Evolutionary conservation across 2,888 invertebrate genomes (phyloP).

Genomic region (Caenorhabditis macrosperma): DNA sequence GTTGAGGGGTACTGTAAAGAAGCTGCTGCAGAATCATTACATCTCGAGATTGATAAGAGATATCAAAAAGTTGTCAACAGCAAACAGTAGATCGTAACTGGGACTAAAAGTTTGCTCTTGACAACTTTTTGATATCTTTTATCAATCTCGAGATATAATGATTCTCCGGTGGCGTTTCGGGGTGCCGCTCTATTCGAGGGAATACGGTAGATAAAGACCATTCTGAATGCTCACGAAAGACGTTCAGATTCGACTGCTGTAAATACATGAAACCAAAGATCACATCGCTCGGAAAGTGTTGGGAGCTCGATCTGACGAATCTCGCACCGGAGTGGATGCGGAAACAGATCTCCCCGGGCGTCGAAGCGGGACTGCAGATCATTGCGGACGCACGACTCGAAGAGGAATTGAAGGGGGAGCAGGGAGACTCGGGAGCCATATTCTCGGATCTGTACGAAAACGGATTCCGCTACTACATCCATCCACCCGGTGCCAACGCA

Average conservation of each 20-base stretch:
- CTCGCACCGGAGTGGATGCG: constrained; percentile 71
- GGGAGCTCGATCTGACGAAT: constrained; percentile 66
- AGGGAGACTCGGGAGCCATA: constrained; percentile 55
- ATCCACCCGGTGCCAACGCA: constrained; percentile 66
- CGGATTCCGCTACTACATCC: constrained; percentile 76
- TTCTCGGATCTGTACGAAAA: constrained; percentile 73
- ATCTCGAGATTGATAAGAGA: too few relatives aligned
- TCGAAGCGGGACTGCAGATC: constrained; percentile 72
- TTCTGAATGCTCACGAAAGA: too few relatives aligned
- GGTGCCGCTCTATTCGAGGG: too few relatives aligned
- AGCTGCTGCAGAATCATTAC: too few relatives aligned
- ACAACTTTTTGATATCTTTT: too few relatives aligned
- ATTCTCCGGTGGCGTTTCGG: too few relatives aligned
- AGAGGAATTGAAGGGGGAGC: constrained; percentile 63
- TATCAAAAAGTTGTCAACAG: too few relatives aligned
- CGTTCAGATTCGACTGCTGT: constrained; percentile 71
- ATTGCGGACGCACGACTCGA: constrained; percentile 71
- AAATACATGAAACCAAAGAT: constrained; percentile 71
- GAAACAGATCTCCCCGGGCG: constrained; percentile 73
- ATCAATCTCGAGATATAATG: too few relatives aligned
- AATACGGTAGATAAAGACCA: too few relatives aligned
- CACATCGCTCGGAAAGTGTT: constrained; percentile 76
- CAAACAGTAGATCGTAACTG: too few relatives aligned
- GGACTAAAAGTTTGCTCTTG: too few relatives aligned
- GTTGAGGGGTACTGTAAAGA: too few relatives aligned